A percentile compares a stretch with the other conserved stretches of the same genome.
phyloP scores from a whole-genome alignment of 2,888 invertebrate species.

The Theretra japonica region DNA sequence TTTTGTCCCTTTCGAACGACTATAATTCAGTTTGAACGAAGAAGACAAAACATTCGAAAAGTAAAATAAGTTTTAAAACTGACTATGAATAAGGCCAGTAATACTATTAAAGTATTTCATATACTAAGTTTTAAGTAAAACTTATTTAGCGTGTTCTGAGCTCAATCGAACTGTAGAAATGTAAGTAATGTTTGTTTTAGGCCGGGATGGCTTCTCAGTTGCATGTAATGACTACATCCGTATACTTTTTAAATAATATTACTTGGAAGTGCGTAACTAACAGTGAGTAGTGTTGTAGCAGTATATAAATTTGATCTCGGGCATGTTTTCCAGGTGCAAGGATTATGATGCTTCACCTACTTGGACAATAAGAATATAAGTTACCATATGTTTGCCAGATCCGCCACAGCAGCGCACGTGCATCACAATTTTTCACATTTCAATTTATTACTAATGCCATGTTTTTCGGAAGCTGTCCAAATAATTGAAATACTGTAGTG shows the following conservation, averaged over 20 bases:
- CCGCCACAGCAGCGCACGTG: constrained; percentile 53
- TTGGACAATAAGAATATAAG: constrained; percentile 72
- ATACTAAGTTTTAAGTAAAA: no score
- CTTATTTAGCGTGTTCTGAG: background rate
- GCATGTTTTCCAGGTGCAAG: constrained; percentile 44
- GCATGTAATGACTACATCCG: background rate
- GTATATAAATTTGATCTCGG: constrained; percentile 40
- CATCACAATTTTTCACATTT: constrained; percentile 42
- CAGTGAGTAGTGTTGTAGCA: constrained; percentile 34
- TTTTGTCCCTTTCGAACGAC: no score
- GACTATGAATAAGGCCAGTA: no score
- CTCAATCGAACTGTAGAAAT: constrained; percentile 1
- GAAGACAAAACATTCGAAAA: no score
- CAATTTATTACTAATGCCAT: background rate
- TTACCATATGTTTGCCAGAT: constrained; percentile 66
- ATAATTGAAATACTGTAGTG: background rate
- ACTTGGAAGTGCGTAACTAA: background rate
- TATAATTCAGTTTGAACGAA: no score
- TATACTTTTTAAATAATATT: background rate
- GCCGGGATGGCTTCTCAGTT: background rate
- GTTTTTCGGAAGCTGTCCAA: background rate
- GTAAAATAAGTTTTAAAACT: no score
- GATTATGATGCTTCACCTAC: constrained; percentile 48
- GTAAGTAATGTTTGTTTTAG: background rate
- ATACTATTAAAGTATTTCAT: no score